Conservation (phyloP, 2,888 invertebrate genomes). For the Cheiracanthium punctorium region DNA sequence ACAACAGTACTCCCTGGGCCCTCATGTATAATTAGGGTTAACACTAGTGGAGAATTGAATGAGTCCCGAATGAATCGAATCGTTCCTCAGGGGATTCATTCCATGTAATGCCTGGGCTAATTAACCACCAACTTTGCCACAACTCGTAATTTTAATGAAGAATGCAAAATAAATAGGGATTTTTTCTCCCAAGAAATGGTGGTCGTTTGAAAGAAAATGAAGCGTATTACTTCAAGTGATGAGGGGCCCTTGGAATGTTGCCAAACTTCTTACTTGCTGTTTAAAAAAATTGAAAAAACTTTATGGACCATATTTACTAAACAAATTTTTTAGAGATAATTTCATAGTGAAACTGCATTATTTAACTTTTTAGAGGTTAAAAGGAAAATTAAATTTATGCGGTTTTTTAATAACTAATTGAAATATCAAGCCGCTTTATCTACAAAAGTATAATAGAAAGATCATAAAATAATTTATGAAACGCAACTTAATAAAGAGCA, state of each 20-base stretch:
- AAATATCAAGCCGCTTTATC: no score
- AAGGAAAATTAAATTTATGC: no score
- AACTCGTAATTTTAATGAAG: neutral
- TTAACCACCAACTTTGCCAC: constrained; percentile 14
- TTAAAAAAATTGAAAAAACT: neutral
- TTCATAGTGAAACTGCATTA: no score
- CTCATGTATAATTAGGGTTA: constrained; percentile 19
- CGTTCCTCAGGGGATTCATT: neutral
- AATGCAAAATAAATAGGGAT: neutral
- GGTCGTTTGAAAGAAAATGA: neutral
- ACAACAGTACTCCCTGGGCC: constrained; percentile 1
- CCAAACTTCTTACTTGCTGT: neutral
- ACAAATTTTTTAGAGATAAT: neutral
- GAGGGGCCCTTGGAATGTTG: neutral
- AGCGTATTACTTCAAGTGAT: neutral
- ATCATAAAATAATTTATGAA: no score
- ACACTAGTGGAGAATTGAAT: constrained; percentile 12
- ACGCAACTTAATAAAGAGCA: no score
- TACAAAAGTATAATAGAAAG: no score
- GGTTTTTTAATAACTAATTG: no score
- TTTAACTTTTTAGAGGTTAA: no score
- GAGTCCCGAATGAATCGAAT: constrained; percentile 11
- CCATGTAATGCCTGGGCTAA: neutral
- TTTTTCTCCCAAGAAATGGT: neutral
- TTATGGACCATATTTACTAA: neutral